Evolutionary conservation across 1,140 invertebrate species (phyloP), one percentile per base, ranked within the genome.

Genomic region (Macrobrachium rosenbergii): DNA sequence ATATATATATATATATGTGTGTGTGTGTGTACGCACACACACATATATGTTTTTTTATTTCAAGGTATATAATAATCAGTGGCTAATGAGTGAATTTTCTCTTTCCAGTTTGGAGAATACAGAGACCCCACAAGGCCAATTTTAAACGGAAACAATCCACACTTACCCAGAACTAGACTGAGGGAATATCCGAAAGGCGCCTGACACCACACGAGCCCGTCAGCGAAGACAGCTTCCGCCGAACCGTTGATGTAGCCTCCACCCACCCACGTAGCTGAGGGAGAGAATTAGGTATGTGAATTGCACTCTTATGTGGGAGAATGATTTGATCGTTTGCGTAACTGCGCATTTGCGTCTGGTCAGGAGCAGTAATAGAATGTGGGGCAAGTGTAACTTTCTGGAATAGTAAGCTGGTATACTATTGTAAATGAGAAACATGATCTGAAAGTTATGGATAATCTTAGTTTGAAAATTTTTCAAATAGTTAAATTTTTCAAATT

Each of bases 251-350:
- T 99, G 93, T 99, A 99, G 58, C 98, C 98, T 62, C 98, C 98
- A 82, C 98, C 98, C 19, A 99, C 98, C 98, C 98, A 99, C n/a
- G 98, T 99, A 37, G 98, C 98, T 92, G 98, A 99, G 98, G 99
- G 45, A 88, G 86, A 58, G 64, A 81, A 81, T 6, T 2, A 43
- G 43, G 63, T 21, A 82, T 17, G 16, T 63, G 7, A n/a, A 28
- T 28, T 69, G 19, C 11, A 63, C 23, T 11, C 21, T n/a, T 80
- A 60, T 14, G 10, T 21, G 58, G 12, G 3, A 23, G 19, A 37
- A 23, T 21, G 28, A 60, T 19, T 19, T 3, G 17, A n/a, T 21
- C 10, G 59, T n/a, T 59, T n/a, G 12, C 6, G 28, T n/a, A 21
- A 0, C 0, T n/a, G 19, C 43, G 1, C 19, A n/a, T n/a, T 28